Conservation (phyloP, 2,888 invertebrate genomes). For the Drosophila stalkeri region DNA sequence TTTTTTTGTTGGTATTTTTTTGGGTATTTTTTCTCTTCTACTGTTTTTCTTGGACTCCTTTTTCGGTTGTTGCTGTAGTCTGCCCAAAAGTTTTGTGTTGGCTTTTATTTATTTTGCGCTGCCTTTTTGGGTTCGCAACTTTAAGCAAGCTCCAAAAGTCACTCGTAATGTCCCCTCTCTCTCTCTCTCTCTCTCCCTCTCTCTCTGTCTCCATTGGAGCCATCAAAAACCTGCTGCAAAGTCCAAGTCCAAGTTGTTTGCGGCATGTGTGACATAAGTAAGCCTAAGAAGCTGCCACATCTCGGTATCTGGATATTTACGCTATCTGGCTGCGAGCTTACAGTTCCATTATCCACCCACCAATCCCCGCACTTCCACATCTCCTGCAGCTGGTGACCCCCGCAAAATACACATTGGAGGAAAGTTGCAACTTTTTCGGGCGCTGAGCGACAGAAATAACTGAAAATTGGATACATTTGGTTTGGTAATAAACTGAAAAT, state of each 20-base stretch:
- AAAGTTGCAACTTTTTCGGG: constrained; percentile 30
- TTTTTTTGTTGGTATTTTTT: constrained; percentile 15
- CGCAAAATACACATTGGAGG: background rate
- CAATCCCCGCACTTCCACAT: rapidly evolving
- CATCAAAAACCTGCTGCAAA: constrained; percentile 12
- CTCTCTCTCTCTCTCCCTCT: too few species aligned
- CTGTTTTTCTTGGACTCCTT: constrained; percentile 11
- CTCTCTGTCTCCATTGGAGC: background rate
- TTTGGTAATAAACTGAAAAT: constrained; percentile 16
- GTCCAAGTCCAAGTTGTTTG: constrained; percentile 50
- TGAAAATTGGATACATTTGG: constrained; percentile 12
- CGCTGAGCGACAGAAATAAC: constrained; percentile 28
- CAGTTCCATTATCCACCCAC: constrained; percentile 30
- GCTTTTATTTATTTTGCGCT: constrained; percentile 66
- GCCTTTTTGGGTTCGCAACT: constrained; percentile 41
- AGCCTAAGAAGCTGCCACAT: constrained; percentile 67
- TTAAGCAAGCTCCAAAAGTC: constrained; percentile 65
- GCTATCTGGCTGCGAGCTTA: constrained; percentile 37
- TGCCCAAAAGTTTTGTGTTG: constrained; percentile 63
- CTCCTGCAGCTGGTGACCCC: background rate
- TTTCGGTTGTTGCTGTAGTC: constrained; percentile 15
- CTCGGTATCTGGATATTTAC: constrained; percentile 37
- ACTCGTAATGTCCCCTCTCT: constrained; percentile 12
- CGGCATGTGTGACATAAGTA: constrained; percentile 73
- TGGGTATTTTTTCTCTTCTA: constrained; percentile 3